A percentile compares a stretch with the other conserved stretches of the same genome.
Evolutionary conservation across 1,140 invertebrate species (phyloP).

Genomic region (Chrysomallon squamiferum): DNA sequence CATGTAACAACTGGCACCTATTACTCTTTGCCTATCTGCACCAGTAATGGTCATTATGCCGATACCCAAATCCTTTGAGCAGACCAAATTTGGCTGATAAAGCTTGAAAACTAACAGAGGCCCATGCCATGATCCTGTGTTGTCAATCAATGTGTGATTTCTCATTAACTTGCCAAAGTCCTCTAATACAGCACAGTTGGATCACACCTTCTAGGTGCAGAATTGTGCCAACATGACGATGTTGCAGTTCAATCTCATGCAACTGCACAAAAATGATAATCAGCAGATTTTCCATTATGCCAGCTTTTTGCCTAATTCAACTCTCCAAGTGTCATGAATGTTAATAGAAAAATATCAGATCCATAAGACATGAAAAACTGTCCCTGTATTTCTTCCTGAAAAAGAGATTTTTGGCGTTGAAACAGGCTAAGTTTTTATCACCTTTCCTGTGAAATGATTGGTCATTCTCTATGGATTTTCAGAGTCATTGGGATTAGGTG

Average conservation of each 20-base stretch:
- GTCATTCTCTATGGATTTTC: conserved; percentile 1
- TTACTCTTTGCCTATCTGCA: conserved; percentile 24
- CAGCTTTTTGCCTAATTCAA: conserved; percentile 13
- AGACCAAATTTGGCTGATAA: conserved; percentile 17
- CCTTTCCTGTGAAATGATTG: neutral
- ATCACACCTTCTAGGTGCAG: conserved; percentile 18
- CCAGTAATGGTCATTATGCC: conserved; percentile 7
- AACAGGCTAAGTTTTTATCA: conserved; percentile 8
- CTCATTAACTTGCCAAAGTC: conserved; percentile 32
- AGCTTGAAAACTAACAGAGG: conserved; percentile 34
- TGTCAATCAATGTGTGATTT: conserved; percentile 32
- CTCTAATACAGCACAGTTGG: conserved; percentile 22
- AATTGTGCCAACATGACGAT: conserved; percentile 12
- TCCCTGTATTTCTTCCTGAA: neutral
- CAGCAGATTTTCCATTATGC: conserved; percentile 10
- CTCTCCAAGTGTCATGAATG: conserved; percentile 25
- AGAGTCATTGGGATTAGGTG: conserved; percentile 1
- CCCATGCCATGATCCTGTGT: conserved; percentile 7
- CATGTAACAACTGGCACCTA: conserved; percentile 1
- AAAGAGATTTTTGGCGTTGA: conserved; percentile 6
- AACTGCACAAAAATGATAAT: conserved; percentile 14
- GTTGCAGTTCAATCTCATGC: conserved; percentile 13
- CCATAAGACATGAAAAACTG: conserved; percentile 4
- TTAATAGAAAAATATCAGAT: conserved; percentile 31
- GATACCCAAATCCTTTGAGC: conserved; percentile 18